phyloP scores from a whole-genome alignment of 2,113 vertebrate species.

The Lasiurus cinereus region DNA sequence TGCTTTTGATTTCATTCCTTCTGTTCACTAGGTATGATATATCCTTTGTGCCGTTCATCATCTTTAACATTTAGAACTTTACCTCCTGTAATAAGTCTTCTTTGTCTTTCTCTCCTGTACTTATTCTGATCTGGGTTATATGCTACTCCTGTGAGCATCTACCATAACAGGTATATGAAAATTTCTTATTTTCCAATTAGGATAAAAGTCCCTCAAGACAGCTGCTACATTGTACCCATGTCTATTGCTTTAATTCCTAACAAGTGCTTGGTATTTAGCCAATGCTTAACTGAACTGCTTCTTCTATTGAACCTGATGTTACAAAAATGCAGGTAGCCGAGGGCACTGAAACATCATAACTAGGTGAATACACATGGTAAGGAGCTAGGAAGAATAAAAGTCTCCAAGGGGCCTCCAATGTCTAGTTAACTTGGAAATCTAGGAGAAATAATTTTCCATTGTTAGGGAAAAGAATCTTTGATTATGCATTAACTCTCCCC shows the following conservation, averaged over 20 bases:
- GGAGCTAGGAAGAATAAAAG: not conserved
- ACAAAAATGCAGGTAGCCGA: not conserved
- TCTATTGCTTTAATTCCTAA: not conserved
- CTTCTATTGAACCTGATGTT: not conserved
- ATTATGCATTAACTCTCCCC: not conserved
- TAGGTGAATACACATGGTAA: not conserved
- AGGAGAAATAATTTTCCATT: not conserved
- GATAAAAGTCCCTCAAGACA: not conserved
- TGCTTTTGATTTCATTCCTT: not conserved
- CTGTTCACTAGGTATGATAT: not conserved
- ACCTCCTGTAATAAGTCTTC: not conserved
- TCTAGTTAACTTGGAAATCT: not conserved
- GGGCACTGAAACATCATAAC: not conserved
- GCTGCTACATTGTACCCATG: not conserved
- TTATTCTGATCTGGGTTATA: not conserved
- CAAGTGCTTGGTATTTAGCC: not conserved
- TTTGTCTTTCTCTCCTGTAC: not conserved
- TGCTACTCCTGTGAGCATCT: not conserved
- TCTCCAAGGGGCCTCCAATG: fast-evolving
- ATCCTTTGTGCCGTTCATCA: not conserved
- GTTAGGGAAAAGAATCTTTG: not conserved
- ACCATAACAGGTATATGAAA: not conserved
- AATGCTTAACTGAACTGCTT: not conserved
- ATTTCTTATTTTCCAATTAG: not conserved
- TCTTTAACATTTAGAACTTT: constrained; percentile 7